phyloP scores from a whole-genome alignment of 2,797 vertebrate species.

The Sphenodon punctatus region DNA sequence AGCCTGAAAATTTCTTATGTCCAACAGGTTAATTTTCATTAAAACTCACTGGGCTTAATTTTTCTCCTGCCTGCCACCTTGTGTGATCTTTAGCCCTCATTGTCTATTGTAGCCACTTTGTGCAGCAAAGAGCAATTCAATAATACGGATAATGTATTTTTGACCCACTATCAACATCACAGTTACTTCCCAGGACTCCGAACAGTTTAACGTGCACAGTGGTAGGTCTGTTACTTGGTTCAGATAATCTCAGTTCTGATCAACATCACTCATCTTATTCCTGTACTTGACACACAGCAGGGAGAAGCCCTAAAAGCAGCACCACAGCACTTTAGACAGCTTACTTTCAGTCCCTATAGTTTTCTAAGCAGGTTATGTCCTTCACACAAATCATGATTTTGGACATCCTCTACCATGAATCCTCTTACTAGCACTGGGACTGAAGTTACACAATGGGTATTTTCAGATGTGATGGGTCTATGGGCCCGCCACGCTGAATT shows the following conservation, averaged over 20 bases:
- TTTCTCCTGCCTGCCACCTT: not conserved
- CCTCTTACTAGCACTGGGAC: rapidly evolving
- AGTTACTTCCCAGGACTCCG: too few species aligned
- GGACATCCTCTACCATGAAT: not conserved
- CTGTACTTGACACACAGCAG: not conserved
- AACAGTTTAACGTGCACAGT: too few species aligned
- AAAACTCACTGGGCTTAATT: not conserved
- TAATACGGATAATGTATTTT: too few species aligned
- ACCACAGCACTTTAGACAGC: too few species aligned
- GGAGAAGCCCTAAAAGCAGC: not conserved
- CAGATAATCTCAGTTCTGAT: not conserved
- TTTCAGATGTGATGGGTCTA: too few species aligned
- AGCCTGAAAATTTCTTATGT: not conserved
- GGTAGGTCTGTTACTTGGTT: too few species aligned
- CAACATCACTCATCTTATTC: not conserved
- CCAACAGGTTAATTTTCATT: not conserved
- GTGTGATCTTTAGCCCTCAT: not conserved
- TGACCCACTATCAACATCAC: too few species aligned
- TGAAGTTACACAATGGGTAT: too few species aligned
- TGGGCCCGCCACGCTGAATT: too few species aligned
- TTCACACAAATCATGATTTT: not conserved
- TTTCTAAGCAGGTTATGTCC: not conserved
- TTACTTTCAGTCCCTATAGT: not conserved
- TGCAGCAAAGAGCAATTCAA: too few species aligned
- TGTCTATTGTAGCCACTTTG: too few species aligned